phyloP scores from a whole-genome alignment of 2,888 invertebrate species.

The Drosophila macrothrix region DNA sequence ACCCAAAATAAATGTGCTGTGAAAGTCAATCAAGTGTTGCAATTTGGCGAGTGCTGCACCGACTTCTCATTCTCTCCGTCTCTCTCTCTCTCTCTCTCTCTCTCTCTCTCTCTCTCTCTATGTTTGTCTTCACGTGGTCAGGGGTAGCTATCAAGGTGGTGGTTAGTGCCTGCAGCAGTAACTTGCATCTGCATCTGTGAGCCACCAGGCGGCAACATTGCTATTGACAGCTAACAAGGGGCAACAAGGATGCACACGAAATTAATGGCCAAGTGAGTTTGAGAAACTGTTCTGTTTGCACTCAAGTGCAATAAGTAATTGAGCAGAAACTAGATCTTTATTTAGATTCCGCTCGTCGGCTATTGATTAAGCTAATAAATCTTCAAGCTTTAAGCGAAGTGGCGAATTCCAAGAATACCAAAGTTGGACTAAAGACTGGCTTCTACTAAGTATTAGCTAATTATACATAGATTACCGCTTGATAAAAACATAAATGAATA shows the following conservation, averaged over 20 bases:
- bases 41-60: slow-evolving; percentile 51
- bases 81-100: neutral
- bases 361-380: neutral
- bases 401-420: neutral
- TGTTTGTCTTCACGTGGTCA: slow-evolving; percentile 6
- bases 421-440: neutral
- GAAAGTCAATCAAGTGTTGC: slow-evolving; percentile 80
- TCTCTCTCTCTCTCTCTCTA: too few species aligned
- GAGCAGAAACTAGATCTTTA: slow-evolving; percentile 10
- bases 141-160: slow-evolving; percentile 34
- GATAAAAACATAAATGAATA: neutral
- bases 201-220: slow-evolving; percentile 54
- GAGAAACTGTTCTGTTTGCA: slow-evolving; percentile 26
- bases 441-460: neutral
- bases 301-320: slow-evolving; percentile 33
- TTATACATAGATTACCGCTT: neutral
- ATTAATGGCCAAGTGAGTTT: slow-evolving; percentile 34
- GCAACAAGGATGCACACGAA: neutral
- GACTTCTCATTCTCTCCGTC: neutral
- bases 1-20: slow-evolving; percentile 72
- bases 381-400: neutral
- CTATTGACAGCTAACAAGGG: slow-evolving; percentile 62
- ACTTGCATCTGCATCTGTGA: slow-evolving; percentile 66
- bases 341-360: slow-evolving; percentile 1
- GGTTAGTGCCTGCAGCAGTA: slow-evolving; percentile 5